Evolutionary conservation across 2,797 vertebrate genomes (phyloP), one percentile per base, ranked within the genome.

Genomic region (Oryzias sinensis): DNA sequence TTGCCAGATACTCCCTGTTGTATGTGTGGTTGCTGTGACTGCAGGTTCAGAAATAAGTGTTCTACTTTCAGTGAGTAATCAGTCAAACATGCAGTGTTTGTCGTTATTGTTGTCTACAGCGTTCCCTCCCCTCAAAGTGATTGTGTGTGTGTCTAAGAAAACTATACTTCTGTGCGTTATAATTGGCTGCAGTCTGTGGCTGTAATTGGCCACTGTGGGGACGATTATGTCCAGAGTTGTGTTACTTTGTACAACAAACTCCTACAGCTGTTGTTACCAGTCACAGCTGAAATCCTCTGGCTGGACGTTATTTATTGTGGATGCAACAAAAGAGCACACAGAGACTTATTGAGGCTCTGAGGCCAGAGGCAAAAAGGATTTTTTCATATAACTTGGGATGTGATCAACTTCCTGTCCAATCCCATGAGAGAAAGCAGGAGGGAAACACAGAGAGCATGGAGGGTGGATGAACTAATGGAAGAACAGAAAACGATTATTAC

Each of bases 131-230:
- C 13, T 13, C 22, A 15, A 20, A 46, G 40, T 49, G 43, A 50
- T 7, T 48, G 14, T 41, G 43, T 18, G 14, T 46, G 33, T 14
- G 14, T 6, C 24, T 5, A 42, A n/a, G 8, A 15, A 18, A 44
- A 50, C 49, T 27, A 25, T 51, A 63, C 46, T 49, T 62, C 44
- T 49, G 41, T 72, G 61, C 52, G 43, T 51, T 66, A 53, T 59
- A 63, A 77, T 70, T 72, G 74, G 68, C 65, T 64, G 51, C 62
- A 51, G 69, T 54, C 49, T 18, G 24, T 40, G 49, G 50, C 64
- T 77, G 61, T 86, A 90, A 88, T 89, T 87, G 83, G 82, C 70
- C 76, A 68, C 84, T 45, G 53, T 79, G 85, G 83, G 78, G 54
- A 76, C 79, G 75, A 77, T 84, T 79, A 80, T 42, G 59, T 56